A percentile compares a stretch with the other conserved stretches of the same genome.
Conservation (phyloP, 2,113 vertebrate species). For the Megaceryle maxima region DNA sequence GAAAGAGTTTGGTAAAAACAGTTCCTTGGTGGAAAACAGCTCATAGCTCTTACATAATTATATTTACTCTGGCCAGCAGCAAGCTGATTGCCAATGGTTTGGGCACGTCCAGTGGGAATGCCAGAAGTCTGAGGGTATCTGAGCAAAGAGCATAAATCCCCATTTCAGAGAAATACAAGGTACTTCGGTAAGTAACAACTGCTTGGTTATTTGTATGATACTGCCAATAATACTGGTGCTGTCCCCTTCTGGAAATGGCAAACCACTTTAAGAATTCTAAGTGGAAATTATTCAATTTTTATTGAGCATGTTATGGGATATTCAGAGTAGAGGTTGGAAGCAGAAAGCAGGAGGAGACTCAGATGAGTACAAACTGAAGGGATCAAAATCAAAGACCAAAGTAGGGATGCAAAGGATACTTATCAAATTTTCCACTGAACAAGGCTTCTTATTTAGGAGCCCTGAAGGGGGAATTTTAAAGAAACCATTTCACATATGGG, state of each 20-base stretch:
- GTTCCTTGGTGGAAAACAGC: neutral
- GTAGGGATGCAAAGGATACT: neutral
- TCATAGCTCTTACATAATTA: neutral
- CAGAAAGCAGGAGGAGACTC: neutral
- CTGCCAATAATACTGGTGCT: neutral
- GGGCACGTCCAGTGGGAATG: neutral
- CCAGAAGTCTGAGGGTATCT: neutral
- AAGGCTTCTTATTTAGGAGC: neutral
- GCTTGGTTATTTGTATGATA: neutral
- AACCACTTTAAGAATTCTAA: conserved; percentile 45
- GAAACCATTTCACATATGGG: neutral
- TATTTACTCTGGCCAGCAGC: neutral
- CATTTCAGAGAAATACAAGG: neutral
- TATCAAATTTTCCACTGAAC: neutral
- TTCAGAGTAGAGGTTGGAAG: neutral
- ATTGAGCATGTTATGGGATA: neutral
- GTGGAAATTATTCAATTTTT: conserved; percentile 31
- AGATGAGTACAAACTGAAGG: neutral
- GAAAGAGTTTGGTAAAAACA: neutral
- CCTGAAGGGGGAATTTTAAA: neutral
- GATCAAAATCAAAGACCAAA: neutral
- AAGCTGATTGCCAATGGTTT: neutral
- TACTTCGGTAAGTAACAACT: neutral
- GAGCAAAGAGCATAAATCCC: neutral
- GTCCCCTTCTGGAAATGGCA: conserved; percentile 17